Conservation (phyloP, 1,140 invertebrate species). For the Rhynchophorus ferrugineus region DNA sequence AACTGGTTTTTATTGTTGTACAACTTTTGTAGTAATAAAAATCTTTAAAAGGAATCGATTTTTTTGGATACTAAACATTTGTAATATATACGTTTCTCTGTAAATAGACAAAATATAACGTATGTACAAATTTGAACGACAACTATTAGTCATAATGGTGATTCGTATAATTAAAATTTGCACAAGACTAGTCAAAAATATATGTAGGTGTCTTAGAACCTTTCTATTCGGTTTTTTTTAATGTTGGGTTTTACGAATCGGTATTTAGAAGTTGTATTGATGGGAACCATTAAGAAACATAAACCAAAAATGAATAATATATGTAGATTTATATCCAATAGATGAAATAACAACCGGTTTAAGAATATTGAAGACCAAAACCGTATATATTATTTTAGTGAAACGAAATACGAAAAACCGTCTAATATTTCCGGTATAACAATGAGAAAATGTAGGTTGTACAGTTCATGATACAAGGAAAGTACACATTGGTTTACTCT, state of each 20-base stretch:
- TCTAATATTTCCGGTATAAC: not conserved
- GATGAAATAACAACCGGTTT: not conserved
- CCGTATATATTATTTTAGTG: not conserved
- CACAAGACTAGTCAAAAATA: not conserved
- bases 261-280: not conserved
- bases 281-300: not conserved
- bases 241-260: not conserved
- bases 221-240: not conserved
- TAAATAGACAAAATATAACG: too few species aligned
- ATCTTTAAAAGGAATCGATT: too few species aligned
- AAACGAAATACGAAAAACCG: not conserved
- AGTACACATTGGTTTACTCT: not conserved
- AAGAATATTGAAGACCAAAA: not conserved
- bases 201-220: not conserved
- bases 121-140: too few species aligned
- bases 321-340: not conserved
- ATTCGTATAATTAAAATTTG: not conserved
- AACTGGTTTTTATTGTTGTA: too few species aligned
- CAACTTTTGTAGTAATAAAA: too few species aligned
- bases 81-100: too few species aligned
- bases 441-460: not conserved
- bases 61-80: too few species aligned
- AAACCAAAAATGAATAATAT: not conserved
- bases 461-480: not conserved
- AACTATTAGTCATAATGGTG: too few species aligned